Evolutionary conservation across 2,797 vertebrate genomes (phyloP).

Genomic region (Eutrigla gurnardus): DNA sequence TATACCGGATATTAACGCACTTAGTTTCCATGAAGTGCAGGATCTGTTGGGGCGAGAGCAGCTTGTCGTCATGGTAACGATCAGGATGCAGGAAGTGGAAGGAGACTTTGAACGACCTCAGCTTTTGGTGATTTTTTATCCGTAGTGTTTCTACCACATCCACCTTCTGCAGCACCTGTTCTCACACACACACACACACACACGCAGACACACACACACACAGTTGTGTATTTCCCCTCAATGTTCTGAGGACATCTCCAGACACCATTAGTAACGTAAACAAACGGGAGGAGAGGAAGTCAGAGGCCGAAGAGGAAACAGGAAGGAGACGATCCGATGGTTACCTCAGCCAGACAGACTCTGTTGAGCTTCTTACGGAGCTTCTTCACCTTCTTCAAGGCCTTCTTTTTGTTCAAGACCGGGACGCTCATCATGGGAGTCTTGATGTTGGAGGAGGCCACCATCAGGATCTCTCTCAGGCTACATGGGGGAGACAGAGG

Average conservation of each 20-base stretch:
- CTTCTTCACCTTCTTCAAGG: constrained; percentile 87
- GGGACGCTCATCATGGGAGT: constrained; percentile 97
- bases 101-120: constrained; percentile 84
- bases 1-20: constrained; percentile 69
- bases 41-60: constrained; percentile 87
- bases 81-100: constrained; percentile 90
- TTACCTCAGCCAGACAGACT: constrained; percentile 93
- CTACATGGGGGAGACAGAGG: constrained; percentile 68
- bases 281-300: not conserved
- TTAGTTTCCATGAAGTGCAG: constrained; percentile 92
- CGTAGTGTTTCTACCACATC: constrained; percentile 88
- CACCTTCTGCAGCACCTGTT: constrained; percentile 91
- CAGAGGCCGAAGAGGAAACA: not conserved
- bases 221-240: no score
- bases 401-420: constrained; percentile 88
- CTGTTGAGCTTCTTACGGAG: constrained; percentile 90
- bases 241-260: no score
- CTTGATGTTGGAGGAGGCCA: constrained; percentile 93
- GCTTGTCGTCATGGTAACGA: constrained; percentile 89
- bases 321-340: not conserved
- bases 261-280: not conserved
- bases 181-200: constrained; percentile 5
- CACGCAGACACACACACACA: not conserved
- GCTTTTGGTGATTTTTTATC: constrained; percentile 77
- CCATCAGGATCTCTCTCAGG: constrained; percentile 94